Base-by-base conservation (phyloP, 2,888 invertebrate genomes). In the Chirona hameri region DNA sequence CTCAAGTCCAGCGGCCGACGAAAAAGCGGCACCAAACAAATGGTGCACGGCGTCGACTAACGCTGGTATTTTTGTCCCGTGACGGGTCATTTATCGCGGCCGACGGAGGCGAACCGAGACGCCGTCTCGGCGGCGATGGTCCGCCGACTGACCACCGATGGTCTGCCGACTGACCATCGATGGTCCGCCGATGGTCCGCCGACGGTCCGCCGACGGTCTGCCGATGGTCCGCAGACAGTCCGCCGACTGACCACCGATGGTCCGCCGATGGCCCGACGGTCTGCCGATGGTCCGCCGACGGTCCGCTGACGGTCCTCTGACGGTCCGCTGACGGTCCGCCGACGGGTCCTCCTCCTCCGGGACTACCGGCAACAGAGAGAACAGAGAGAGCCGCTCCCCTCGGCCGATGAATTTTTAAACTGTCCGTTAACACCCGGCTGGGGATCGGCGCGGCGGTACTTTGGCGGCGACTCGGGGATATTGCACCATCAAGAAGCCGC, bases 31-130 rank as follows among this genome's bases (percentile, higher is more conserved):
- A 15, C 39, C 7, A 39, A 39, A 76, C 76, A 76, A 76, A 76
- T 39, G 18, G 39, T 27, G 39, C 12, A 76, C 39, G 31, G 24
- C 10, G 39, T 94, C 39, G 18, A 39, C 39, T 21, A 39, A 39
- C 94, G 82, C 91, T 88, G 95, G 95, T 89, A 95, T 97, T 0
- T 96, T 96, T 88, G 96, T 96, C 85, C 96, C 95, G 39, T 95
- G 94, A 88, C 92, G 92, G 93, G 96, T 94, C 88, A 96, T 96
- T 84, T 96, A 95, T 82, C 92, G 92, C 82, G 92, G 90, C 81
- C 92, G 91, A 27, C 91, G 91, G 0, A 93, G 94, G 82, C 91
- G 92, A 1, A 93, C 92, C 83, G 92, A 88, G 52, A 92, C 91
- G 84, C 93, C 92, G 84, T 92, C 91, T 94, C 94, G 95, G 84